Evolutionary conservation across 2,113 vertebrate genomes (phyloP), one percentile per base, ranked within the genome.

Genomic region (Rhea americana): DNA sequence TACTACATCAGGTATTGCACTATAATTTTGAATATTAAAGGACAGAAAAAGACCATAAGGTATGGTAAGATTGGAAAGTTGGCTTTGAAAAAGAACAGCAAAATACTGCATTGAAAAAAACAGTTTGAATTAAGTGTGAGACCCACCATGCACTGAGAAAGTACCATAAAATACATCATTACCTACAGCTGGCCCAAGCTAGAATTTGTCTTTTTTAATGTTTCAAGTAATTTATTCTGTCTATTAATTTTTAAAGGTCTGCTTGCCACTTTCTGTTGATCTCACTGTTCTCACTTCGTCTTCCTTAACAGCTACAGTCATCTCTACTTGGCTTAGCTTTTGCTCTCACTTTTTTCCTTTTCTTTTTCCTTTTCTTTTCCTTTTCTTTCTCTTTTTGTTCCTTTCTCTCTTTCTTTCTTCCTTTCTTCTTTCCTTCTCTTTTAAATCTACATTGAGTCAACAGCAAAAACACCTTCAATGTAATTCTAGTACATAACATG

Each of bases 1-100:
- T 63, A 85, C 37, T 8, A 39, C 28, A 85, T 8, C 28, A 87
- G n/a, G 19, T 37, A 66, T 85, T 79, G 30, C 72, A 32, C 45
- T 73, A 67, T 13, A 63, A 67, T 91, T 70, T 59, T 5, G 39
- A 68, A 78, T 59, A 56, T 47, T 53, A 72, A 68, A 91, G 79
- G 47, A 22, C 37, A 91, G 73, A 61, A 90, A 91, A 91, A 86
- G 14, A 72, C 66, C 35, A 59, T 68, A 86, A 89, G 90, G 92
- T n/a, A 3, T 20, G 72, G 12, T 61, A 30, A 68, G 48, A 82
- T 47, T 70, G 39, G 76, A 91, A 85, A 77, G 1, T 19, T 85
- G 43, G 30, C 47, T 62, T 90, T 43, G 76, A 26, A 75, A 89
- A 78, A 66, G 45, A 80, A 10, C 9, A 58, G 62, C 68, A 61